Conservation (phyloP, 2,113 vertebrate species). For the Gymnogyps californianus region DNA sequence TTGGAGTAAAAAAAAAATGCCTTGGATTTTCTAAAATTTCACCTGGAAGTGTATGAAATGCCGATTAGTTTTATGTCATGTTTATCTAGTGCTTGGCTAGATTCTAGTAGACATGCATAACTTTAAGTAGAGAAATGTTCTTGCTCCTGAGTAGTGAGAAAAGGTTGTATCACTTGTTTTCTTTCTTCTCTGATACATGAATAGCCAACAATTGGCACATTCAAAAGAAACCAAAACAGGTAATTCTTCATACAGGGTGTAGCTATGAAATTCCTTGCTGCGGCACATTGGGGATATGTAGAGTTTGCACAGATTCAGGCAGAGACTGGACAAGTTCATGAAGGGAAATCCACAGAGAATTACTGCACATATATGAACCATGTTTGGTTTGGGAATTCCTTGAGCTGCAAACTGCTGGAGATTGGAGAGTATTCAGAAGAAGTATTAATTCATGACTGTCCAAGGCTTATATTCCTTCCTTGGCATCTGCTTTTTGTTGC, state of each 20-base stretch:
- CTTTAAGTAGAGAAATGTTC: background rate
- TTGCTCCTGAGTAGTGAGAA: background rate
- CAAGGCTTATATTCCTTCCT: background rate
- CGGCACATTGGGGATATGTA: background rate
- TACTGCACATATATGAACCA: rapidly evolving
- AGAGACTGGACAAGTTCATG: background rate
- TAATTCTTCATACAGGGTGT: background rate
- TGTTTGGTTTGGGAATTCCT: background rate
- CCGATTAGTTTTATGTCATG: background rate
- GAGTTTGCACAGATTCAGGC: background rate
- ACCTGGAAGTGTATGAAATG: background rate
- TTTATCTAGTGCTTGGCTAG: background rate
- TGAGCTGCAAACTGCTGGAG: background rate
- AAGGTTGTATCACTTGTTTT: background rate
- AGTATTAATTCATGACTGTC: background rate
- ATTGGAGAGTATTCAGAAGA: background rate
- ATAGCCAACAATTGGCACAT: background rate
- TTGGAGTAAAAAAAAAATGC: background rate
- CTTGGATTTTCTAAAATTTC: background rate
- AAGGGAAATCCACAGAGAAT: background rate
- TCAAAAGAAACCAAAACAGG: background rate
- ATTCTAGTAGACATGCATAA: background rate
- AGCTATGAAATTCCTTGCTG: background rate
- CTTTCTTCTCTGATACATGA: background rate
- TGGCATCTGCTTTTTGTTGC: background rate